A percentile compares a stretch with the other conserved stretches of the same genome.
Conservation (phyloP, 2,797 vertebrate genomes). For the Carduelis carduelis region DNA sequence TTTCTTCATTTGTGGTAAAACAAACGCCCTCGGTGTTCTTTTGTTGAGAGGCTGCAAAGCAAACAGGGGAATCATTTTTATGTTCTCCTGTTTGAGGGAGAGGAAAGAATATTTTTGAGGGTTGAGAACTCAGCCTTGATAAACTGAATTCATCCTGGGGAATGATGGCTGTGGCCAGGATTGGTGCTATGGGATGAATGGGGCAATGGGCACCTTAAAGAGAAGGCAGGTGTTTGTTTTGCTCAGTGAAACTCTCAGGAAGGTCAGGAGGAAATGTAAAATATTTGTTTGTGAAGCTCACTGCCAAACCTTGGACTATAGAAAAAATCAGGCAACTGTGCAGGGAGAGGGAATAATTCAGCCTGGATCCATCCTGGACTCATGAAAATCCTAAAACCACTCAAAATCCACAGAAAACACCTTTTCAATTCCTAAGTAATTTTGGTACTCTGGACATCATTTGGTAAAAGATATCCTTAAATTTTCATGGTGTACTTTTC, state of each 20-base stretch:
- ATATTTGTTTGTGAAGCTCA: neutral
- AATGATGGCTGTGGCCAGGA: neutral
- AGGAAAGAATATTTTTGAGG: neutral
- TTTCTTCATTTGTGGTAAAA: neutral
- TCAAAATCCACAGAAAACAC: neutral
- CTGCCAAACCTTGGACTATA: neutral
- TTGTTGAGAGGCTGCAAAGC: too few species aligned
- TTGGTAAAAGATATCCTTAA: neutral
- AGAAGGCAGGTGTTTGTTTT: neutral
- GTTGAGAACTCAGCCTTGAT: neutral
- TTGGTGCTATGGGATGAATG: neutral
- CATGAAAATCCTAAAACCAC: neutral
- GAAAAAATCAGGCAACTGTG: neutral
- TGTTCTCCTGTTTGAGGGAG: neutral
- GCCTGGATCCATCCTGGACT: neutral
- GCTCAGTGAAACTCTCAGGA: neutral
- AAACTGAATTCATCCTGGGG: neutral
- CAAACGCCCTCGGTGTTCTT: accelerated
- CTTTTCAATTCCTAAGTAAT: neutral
- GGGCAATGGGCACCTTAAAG: neutral
- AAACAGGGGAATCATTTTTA: neutral
- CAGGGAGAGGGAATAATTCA: neutral
- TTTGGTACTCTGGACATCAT: neutral
- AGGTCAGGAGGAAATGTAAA: accelerated
- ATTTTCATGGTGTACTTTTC: neutral